A percentile compares a stretch with the other conserved stretches of the same genome.
Conservation (phyloP, 92 coral and sea anemone species). For the Zoanthus sansibaricus region DNA sequence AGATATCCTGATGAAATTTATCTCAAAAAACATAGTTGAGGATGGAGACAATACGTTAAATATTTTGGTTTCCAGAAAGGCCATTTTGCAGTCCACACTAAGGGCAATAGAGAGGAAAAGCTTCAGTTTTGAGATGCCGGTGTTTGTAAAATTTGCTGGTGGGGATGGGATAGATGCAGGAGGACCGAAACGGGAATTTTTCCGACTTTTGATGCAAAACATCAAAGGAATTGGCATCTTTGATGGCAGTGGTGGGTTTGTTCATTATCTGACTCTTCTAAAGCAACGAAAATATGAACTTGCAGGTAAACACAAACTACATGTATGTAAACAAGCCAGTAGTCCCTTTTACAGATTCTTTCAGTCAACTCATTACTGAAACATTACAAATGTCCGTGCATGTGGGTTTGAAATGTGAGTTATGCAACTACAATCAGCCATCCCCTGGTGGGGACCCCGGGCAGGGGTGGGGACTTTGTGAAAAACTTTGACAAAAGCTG, state of each 20-base stretch:
- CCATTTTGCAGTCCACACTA: constrained; percentile 37
- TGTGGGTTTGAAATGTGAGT: not conserved
- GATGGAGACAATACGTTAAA: constrained; percentile 12
- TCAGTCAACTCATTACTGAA: no score
- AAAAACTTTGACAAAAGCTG: not conserved
- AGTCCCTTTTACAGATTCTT: no score
- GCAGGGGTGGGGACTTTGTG: not conserved
- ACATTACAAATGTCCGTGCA: not conserved
- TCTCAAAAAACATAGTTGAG: constrained; percentile 29
- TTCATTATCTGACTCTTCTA: constrained; percentile 5
- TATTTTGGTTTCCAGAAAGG: constrained; percentile 36
- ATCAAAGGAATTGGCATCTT: constrained; percentile 6
- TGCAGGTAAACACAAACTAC: not conserved
- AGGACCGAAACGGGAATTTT: constrained; percentile 1
- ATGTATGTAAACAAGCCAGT: not conserved
- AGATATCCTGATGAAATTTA: constrained; percentile 21
- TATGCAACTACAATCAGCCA: not conserved
- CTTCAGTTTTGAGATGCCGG: constrained; percentile 39
- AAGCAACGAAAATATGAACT: constrained; percentile 3
- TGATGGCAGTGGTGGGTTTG: constrained; percentile 4
- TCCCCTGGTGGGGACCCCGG: not conserved
- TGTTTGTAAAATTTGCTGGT: constrained; percentile 46
- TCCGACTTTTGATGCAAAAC: not conserved
- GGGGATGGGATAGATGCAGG: constrained; percentile 19
- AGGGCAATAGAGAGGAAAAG: constrained; percentile 42